Base-by-base conservation (phyloP, 1,140 invertebrate genomes). In the Archivesica marissinica region DNA sequence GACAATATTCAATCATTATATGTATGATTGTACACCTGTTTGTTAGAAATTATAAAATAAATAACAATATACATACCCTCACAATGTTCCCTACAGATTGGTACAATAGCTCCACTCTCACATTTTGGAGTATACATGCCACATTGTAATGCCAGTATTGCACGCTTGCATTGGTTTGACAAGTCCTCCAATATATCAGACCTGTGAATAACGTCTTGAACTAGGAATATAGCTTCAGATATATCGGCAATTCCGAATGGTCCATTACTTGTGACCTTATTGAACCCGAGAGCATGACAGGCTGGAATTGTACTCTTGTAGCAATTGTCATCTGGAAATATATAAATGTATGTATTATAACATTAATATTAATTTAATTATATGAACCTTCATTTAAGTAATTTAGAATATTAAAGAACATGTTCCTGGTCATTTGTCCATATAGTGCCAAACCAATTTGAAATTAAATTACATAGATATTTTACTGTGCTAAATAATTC, bases 61-160 rank as follows among this genome's bases (percentile, higher is more conserved):
- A 52, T 20, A 2, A 59, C 6, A 30, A 4, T 11, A 6, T 13
- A 64, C 28, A 3, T 35, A 64, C 59, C 23, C 38, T 64, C 59
- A 72, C 68, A 72, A 33, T 72, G 68, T 25, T 72, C 68, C 20
- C 68, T 28, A 50, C 68, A 72, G 23, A 72, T 30, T 0, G 13
- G 41, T 17, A 47, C 15, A 13, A 28, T 0, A 15, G 3, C 15
- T 33, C 68, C 41, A 28, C 30, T 20, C 28, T 72, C 17, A 33
- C 68, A 72, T 50, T 47, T 47, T 33, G 68, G 68, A 17, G 25
- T 17, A 33, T 50, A 72, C 25, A 72, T 20, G 20, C 41, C 68
- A 50, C 68, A 72, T 20, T 33, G n/a, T 25, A 72, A 52, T 2
- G 39, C 13, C 28, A 17, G 17, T 23, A 50, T 33, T 1, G 25